Evolutionary conservation across 2,113 vertebrate species (phyloP).

Genomic region (Formicarius rufipectus): DNA sequence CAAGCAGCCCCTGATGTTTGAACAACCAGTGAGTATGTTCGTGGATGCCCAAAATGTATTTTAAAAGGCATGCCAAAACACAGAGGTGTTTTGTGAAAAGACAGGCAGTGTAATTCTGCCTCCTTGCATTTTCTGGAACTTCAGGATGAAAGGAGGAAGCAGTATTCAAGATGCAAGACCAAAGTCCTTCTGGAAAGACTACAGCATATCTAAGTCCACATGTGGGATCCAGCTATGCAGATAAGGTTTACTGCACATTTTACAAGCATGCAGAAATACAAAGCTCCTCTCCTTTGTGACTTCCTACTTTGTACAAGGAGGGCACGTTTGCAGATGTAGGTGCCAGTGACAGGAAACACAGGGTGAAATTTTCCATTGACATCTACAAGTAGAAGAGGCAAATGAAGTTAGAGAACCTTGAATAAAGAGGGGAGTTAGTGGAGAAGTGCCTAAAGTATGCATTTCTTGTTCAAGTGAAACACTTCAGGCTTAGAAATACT

Average conservation of each 20-base stretch:
- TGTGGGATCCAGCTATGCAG: not conserved
- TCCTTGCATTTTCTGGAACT: not conserved
- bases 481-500: not conserved
- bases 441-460: not conserved
- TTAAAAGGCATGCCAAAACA: not conserved
- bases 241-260: not conserved
- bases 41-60: not conserved
- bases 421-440: not conserved
- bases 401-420: not conserved
- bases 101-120: not conserved
- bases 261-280: not conserved
- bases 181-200: not conserved
- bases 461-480: not conserved
- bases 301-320: not conserved
- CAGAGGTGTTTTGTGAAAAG: not conserved
- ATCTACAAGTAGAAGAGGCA: not conserved
- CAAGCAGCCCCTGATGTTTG: not conserved
- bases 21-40: rapidly evolving
- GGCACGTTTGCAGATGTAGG: not conserved
- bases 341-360: not conserved
- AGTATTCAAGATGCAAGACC: not conserved
- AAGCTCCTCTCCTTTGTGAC: not conserved
- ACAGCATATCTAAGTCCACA: not conserved
- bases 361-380: not conserved
- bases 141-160: not conserved